Evolutionary conservation across 2,113 vertebrate species (phyloP), one percentile per base, ranked within the genome.

Genomic region (Scartelaos histophorus): DNA sequence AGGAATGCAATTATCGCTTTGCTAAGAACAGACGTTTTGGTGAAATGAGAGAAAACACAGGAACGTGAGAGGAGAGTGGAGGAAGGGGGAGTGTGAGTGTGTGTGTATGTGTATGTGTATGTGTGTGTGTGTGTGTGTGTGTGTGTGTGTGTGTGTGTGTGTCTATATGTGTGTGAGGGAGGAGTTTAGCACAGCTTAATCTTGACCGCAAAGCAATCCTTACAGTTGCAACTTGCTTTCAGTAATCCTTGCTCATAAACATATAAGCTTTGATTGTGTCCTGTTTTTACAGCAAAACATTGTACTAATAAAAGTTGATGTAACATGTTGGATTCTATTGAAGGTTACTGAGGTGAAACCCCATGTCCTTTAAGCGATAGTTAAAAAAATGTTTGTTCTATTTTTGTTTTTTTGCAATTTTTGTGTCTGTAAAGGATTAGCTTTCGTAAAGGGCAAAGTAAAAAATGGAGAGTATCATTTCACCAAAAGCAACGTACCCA

Each of bases 1-100:
- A 84, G 87, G 90, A 90, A 92, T 91, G 88, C 88, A 91, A 91
- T 92, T 91, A 92, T 90, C 91, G 90, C 89, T 89, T 89, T 2
- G 67, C 73, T 66, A 75, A 34, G 58, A 84, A 89, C 81, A 85
- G 82, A 88, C 75, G 72, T 79, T 84, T 82, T 68, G 82, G 77
- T 74, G 76, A 84, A 81, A 87, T 66, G 80, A 79, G 76, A 85
- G 80, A 9, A 65, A 87, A 84, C 82, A 54, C 69, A 73, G 65
- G 74, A 80, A 73, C 75, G 74, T 76, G 67, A 68, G 69, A 64
- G 71, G 49, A 58, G n/a, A 51, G 45, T 2, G 22, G 17, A 13
- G 34, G 45, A 53, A 69, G 46, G 71, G 61, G 54, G 38, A 66
- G 17, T 45, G 69, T 76, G 73, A 60, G 17, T 38, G 35, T 38